These are phyloP conservation scores for Galeopterus variegatus DNA, from an alignment of 2,113 vertebrate species.

Conservation along the genomic window DNA sequence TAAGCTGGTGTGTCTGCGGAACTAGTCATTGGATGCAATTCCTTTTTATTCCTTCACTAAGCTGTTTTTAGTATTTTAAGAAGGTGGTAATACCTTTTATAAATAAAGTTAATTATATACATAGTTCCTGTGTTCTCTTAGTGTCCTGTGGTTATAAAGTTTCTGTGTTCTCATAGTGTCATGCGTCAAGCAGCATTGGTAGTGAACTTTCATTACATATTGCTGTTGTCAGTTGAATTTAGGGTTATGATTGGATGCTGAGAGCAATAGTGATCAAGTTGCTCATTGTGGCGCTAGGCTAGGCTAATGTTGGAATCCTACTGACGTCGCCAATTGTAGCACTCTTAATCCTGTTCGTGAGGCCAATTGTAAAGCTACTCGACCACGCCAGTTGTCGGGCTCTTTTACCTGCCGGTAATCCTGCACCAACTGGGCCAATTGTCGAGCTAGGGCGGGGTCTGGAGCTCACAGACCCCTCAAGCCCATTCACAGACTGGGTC, in stretches of 20 bases:
- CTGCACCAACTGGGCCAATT: no score
- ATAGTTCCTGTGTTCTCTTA: not conserved
- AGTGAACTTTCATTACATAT: not conserved
- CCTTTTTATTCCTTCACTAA: conserved; percentile 32
- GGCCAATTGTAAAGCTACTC: no score
- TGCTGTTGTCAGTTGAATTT: not conserved
- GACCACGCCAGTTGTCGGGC: no score
- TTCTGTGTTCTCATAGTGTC: not conserved
- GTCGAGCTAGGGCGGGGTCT: no score
- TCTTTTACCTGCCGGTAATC: no score
- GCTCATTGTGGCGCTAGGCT: no score
- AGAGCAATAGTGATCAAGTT: not conserved
- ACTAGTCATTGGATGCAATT: not conserved
- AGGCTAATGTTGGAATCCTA: no score
- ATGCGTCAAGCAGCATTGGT: not conserved
- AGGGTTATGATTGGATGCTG: not conserved
- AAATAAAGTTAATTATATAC: not conserved
- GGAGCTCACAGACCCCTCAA: no score
- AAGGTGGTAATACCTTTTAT: not conserved
- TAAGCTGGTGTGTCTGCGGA: not conserved
- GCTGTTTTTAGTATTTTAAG: not conserved
- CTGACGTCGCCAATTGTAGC: no score
- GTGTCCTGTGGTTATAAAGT: not conserved
- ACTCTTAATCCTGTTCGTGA: no score
- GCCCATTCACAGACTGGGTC: no score